A percentile compares a stretch with the other conserved stretches of the same genome.
Evolutionary conservation across 2,888 invertebrate genomes (phyloP).

Genomic region (Tetanocera ferruginea): DNA sequence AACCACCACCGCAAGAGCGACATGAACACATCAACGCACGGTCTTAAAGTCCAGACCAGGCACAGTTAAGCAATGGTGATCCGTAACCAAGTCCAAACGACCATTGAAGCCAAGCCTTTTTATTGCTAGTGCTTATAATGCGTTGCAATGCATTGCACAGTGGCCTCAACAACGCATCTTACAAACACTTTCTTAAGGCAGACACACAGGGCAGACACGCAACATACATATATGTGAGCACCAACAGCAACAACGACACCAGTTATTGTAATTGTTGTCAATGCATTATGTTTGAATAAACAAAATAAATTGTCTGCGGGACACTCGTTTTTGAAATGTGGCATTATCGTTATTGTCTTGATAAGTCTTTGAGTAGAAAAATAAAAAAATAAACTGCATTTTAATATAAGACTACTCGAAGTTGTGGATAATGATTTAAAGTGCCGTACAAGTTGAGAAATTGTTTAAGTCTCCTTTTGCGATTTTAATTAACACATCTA

Average conservation of each 20-base stretch:
- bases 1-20: no score
- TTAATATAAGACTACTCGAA: not conserved
- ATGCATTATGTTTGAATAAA: not conserved
- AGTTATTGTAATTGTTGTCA: not conserved
- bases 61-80: no score
- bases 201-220: no score
- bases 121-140: not conserved
- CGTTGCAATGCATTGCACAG: not conserved
- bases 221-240: not conserved
- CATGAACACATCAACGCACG: no score
- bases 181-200: not conserved
- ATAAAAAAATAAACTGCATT: no score
- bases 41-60: no score
- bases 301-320: not conserved
- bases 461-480: not conserved
- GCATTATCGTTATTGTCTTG: no score
- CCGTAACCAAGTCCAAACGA: no score
- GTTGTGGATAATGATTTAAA: not conserved
- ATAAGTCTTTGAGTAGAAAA: no score
- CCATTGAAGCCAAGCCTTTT: not conserved
- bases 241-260: not conserved
- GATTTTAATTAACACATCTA: constrained; percentile 21
- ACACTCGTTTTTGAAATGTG: not conserved
- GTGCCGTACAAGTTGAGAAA: not conserved
- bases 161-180: not conserved